Conservation (phyloP, 2,888 invertebrate species). For the Xylota segnis region DNA sequence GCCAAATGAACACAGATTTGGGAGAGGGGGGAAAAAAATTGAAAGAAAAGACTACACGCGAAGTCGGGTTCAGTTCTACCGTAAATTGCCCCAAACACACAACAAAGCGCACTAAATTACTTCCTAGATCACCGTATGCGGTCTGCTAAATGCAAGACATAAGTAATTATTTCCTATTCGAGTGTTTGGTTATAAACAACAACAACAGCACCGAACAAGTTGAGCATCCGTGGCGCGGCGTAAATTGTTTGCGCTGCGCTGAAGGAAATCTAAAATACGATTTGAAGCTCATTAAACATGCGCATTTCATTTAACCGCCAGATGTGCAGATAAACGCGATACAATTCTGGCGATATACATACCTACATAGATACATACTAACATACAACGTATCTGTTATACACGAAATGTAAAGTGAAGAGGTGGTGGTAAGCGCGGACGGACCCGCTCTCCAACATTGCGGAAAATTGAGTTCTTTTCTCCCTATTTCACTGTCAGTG, state of each 20-base stretch:
- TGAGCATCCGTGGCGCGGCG: conserved; percentile 59
- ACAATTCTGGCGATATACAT: conserved; percentile 52
- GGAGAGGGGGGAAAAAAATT: not conserved
- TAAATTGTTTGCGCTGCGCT: conserved; percentile 72
- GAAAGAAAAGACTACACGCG: conserved; percentile 22
- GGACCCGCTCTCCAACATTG: conserved; percentile 65
- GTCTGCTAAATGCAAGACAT: conserved; percentile 75
- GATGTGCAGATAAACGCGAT: conserved; percentile 77
- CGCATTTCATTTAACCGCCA: conserved; percentile 77
- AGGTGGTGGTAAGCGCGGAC: conserved; percentile 2
- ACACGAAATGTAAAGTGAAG: conserved; percentile 13
- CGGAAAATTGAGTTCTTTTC: conserved; percentile 77
- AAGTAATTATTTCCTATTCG: conserved; percentile 75
- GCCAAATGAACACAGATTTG: conserved; percentile 38
- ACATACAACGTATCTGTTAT: conserved; percentile 45
- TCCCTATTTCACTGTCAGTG: conserved; percentile 46
- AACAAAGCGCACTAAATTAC: conserved; percentile 76
- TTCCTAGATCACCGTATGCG: conserved; percentile 76
- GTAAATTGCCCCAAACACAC: conserved; percentile 70
- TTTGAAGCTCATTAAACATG: conserved; percentile 77
- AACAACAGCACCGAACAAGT: conserved; percentile 35
- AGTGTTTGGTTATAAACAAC: conserved; percentile 60
- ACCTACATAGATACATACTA: conserved; percentile 15
- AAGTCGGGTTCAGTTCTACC: conserved; percentile 57
- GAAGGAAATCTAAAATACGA: conserved; percentile 74